Evolutionary conservation across 2,888 invertebrate species (phyloP).

Genomic region (Ethmia dodecea): DNA sequence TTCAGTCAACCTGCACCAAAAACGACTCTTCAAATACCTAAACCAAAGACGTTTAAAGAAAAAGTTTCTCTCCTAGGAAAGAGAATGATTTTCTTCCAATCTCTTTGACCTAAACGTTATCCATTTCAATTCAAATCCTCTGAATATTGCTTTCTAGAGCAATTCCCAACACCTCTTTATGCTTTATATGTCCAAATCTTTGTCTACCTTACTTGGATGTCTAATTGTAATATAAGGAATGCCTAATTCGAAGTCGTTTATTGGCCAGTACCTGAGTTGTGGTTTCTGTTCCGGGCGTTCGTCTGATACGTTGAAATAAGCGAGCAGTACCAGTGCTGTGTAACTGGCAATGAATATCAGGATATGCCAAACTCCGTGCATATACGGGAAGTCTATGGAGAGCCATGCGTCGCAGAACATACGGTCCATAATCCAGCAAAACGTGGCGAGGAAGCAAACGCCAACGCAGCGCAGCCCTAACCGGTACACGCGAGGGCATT

Average conservation of each 20-base stretch:
- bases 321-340: constrained; percentile 85
- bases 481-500: constrained; percentile 81
- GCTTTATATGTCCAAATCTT: constrained; percentile 66
- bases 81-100: too few species aligned
- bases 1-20: too few species aligned
- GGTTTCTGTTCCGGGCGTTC: constrained; percentile 85
- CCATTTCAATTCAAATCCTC: too few species aligned
- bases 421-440: constrained; percentile 88
- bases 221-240: constrained; percentile 85
- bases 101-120: too few species aligned
- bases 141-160: too few species aligned
- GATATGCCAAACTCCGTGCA: constrained; percentile 91
- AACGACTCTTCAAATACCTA: too few species aligned
- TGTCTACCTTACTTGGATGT: constrained; percentile 71
- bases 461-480: constrained; percentile 84
- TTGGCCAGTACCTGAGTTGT: constrained; percentile 85
- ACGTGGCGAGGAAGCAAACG: constrained; percentile 82
- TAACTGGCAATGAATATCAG: constrained; percentile 89
- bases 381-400: constrained; percentile 86
- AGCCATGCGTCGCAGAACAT: constrained; percentile 89
- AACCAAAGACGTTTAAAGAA: too few species aligned
- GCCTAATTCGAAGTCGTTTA: constrained; percentile 86
- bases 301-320: constrained; percentile 86
- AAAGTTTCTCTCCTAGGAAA: too few species aligned
- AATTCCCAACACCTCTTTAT: too few species aligned